A percentile compares a stretch with the other conserved stretches of the same genome.
These are phyloP conservation scores for Semibalanus balanoides DNA, from an alignment of 1,140 invertebrate species.

Conservation along the genomic window DNA sequence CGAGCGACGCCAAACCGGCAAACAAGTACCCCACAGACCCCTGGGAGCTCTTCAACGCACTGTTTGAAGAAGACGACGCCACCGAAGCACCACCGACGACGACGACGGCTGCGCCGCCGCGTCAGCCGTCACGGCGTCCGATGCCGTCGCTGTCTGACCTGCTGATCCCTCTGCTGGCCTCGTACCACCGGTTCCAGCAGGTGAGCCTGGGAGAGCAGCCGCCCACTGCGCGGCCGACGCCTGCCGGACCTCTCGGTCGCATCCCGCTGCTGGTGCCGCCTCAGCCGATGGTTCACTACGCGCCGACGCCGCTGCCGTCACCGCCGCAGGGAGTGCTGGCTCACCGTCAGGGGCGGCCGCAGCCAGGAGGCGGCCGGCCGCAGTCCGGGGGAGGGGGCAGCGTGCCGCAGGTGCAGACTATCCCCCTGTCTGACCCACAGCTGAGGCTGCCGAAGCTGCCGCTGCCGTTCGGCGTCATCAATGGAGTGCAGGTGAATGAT, in stretches of 20 bases:
- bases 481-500: not conserved
- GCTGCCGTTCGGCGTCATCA: not conserved
- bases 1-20: not conserved
- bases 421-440: not conserved
- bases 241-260: not conserved
- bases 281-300: not conserved
- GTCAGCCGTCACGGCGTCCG: not conserved
- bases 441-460: not conserved
- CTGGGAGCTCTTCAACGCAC: not conserved
- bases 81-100: not conserved
- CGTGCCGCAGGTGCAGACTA: not conserved
- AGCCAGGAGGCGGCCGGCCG: too few relatives aligned
- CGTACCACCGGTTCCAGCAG: not conserved
- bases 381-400: not conserved
- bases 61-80: not conserved
- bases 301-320: not conserved
- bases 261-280: not conserved
- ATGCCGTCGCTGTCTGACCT: not conserved
- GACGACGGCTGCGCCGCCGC: not conserved
- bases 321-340: constrained; percentile 7
- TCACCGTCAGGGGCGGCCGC: not conserved
- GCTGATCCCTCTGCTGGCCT: not conserved
- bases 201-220: not conserved
- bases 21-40: not conserved
- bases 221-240: not conserved